Conservation (phyloP, 2,113 vertebrate species). For the Bujurquina vittata region DNA sequence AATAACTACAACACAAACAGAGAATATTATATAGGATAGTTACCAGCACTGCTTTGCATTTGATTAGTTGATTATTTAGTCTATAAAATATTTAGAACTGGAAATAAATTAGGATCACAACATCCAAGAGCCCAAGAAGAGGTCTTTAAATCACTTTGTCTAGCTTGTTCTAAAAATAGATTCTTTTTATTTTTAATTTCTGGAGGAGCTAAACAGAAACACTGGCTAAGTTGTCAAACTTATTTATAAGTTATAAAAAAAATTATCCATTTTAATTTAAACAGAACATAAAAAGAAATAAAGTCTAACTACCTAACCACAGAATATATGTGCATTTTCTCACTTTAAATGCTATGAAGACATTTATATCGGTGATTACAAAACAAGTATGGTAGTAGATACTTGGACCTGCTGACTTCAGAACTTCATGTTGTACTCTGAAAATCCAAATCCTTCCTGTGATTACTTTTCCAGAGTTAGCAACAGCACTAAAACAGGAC, state of each 20-base stretch:
- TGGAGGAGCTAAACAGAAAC: neutral
- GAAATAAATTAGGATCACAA: neutral
- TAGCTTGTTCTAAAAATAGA: too few relatives aligned
- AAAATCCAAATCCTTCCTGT: neutral
- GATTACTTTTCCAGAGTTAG: neutral
- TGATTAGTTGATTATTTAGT: neutral
- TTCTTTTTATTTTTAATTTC: too few relatives aligned
- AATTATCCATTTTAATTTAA: neutral
- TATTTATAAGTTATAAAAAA: neutral
- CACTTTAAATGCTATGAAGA: neutral
- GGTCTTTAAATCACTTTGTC: neutral
- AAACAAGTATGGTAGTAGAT: neutral
- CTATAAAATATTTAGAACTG: neutral
- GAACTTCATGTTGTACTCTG: neutral
- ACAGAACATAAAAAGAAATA: neutral
- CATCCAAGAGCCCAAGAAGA: neutral
- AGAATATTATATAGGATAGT: neutral
- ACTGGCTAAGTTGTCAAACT: rapidly evolving
- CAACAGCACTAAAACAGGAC: neutral
- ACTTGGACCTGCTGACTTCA: neutral
- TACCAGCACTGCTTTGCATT: neutral
- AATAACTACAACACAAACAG: neutral
- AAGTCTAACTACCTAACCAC: neutral
- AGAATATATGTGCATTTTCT: neutral
- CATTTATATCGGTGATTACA: neutral